Base-by-base conservation (phyloP, 2,888 invertebrate species). In the Harmothoe impar region DNA sequence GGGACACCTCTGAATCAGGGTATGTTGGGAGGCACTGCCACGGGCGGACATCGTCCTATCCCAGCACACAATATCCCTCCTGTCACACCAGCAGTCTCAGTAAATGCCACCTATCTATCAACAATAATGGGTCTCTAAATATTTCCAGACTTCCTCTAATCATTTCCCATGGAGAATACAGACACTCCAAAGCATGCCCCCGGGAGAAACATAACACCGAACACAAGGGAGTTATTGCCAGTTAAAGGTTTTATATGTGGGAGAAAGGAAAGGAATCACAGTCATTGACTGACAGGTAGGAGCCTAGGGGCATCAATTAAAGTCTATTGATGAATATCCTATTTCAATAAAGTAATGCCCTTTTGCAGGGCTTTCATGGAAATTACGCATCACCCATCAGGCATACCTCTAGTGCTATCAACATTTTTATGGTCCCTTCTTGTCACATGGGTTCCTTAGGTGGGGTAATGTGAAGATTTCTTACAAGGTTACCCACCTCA, bases 151-250 rank as follows among this genome's bases (percentile, higher is more conserved):
- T 72, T 62, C 72, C 29, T 72, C 72, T 72, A 72, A 72, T 72
- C 72, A 72, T 72, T 72, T 72, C 72, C 72, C 72, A 72, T 72
- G 72, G 72, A 29, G 72, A n/a, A 72, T 7, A 25, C 72, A 72
- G 72, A n/a, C n/a, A 29, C n/a, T 15, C 25, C 72, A 29, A 3
- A 1, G 3, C 62, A 20, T n/a, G 23, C 62, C 62, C 12, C 20
- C 7, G 23, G 23, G 12, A 62, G 23, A 20, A 20, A 20, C 62
- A 20, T n/a, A 20, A 20, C 62, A 20, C 62, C 62, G 7, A n/a
- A 20, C 62, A n/a, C 20, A 20, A 62, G 62, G 62, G 23, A n/a
- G 72, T 72, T n/a, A 29, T 5, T 29, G 29, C 25, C 15, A 15
- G 29, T 3, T 29, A 72, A 29, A 72, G 29, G 72, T 72, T 15